Base-by-base conservation (phyloP, 2,888 invertebrate species). In the Timandra comae region DNA sequence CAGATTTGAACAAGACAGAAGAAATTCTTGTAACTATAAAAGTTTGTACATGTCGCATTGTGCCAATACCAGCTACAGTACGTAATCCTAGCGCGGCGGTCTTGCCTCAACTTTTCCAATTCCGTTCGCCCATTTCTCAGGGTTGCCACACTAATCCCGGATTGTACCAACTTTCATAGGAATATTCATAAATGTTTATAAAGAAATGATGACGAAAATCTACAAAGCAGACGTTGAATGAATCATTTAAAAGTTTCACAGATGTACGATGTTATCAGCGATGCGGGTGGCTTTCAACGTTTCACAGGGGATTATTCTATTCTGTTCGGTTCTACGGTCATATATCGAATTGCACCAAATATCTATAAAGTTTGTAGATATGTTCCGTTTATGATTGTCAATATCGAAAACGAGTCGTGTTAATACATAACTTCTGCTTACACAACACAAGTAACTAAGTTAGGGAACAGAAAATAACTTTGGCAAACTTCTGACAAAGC, bases 51-150 rank as follows among this genome's bases (percentile, higher is more conserved):
- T 52, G 58, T 67, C 59, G 59, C 62, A 58, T 60, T 64, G 58
- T 69, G 53, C 60, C 64, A 62, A 68, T 56, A 66, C 38, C 59
- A 61, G 53, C n/a, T n/a, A 50, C 46, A 49, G 50, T 58, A 50
- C 33, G 67, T 73, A 76, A 75, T 74, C 74, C 74, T 56, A 51
- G 61, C 56, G 52, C 28, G 52, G 50, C 56, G 49, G 48, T 48
- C 45, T 46, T 55, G 57, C 60, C 56, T 55, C 66, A 78, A 78
- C 74, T 78, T 78, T 78, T 75, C 74, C 77, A 77, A 77, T 77
- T 77, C 72, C 64, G 52, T 51, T 60, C 64, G 49, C 52, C 65
- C 63, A 67, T 68, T 73, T 66, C 67, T 70, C 69, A 69, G 65
- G 60, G 65, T 61, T 64, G 62, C 63, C 56, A 59, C 56, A 63